Base-by-base conservation (phyloP, 2,113 vertebrate species). In the Podarcis muralis region DNA sequence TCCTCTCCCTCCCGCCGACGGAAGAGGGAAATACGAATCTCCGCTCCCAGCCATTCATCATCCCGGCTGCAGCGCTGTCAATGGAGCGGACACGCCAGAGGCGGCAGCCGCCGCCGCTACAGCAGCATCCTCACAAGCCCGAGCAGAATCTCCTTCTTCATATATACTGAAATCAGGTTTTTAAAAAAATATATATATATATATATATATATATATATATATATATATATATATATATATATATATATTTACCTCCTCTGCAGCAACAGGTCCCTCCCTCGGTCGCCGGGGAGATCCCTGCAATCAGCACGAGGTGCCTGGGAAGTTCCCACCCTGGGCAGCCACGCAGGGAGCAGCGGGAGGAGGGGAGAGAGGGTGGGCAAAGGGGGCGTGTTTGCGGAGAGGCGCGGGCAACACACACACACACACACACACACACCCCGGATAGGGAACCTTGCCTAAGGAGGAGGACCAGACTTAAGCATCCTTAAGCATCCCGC, bases 11-110 rank as follows among this genome's bases (percentile, higher is more conserved):
- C 30, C 35, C 20, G 80, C 86, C 53, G 81, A 88, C 65, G 83
- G 87, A 90, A 88, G 94, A 95, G 93, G 92, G 93, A 95, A 94
- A 93, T 94, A 93, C 79, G 79, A 93, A 95, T 85, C 85, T 75
- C 81, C 32, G 86, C 82, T 87, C 35, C 76, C 84, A 93, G 89
- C 79, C 94, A 94, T 96, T 92, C 92, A 96, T 88, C 93, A 92
- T 85, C 87, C 23, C 86, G 81, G 83, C 91, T 90, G 83, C 85
- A 87, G 94, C 85, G 68, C 85, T 84, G 79, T 83, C 48, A 23
- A 16, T 79, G 53, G 75, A 32, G 62, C 59, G 74, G 27, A 75
- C 35, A 32, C 32, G 53, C 86, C 86, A 62, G 43, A 65, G 71
- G 79, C 30, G 71, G 79, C 30, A 74, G 15, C 43, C 1, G 79